Conservation (phyloP, 2,113 vertebrate species). For the Ophiodon elongatus region DNA sequence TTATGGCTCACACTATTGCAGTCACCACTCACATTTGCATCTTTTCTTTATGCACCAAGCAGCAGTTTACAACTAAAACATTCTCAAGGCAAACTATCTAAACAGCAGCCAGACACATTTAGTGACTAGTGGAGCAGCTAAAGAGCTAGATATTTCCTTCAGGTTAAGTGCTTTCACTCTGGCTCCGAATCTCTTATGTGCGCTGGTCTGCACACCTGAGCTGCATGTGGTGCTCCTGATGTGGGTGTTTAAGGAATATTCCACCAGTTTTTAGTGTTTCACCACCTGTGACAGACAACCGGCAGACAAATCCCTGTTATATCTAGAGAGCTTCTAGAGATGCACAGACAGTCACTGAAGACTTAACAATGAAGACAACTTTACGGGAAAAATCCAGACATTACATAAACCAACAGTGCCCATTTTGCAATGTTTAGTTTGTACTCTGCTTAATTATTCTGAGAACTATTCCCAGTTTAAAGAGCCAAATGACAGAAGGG, state of each 20-base stretch:
- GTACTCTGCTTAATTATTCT: constrained; percentile 19
- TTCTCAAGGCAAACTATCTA: not conserved
- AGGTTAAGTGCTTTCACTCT: not conserved
- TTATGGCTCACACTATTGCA: not conserved
- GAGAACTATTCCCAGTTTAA: constrained; percentile 27
- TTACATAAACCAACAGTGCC: constrained; percentile 10
- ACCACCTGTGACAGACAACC: constrained; percentile 5
- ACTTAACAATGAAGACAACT: not conserved
- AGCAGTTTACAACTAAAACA: not conserved
- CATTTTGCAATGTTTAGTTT: constrained; percentile 16
- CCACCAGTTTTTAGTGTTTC: not conserved
- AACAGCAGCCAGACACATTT: not conserved
- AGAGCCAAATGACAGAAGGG: constrained; percentile 52
- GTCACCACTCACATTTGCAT: not conserved
- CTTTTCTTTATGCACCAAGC: not conserved
- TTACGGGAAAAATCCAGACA: not conserved
- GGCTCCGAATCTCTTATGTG: not conserved
- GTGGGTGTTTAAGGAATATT: not conserved
- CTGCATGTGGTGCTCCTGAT: not conserved
- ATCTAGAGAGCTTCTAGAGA: not conserved
- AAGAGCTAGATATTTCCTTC: not conserved
- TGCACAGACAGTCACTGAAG: not conserved
- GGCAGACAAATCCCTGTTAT: not conserved
- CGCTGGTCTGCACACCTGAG: not conserved
- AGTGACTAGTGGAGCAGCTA: not conserved